Evolutionary conservation across 2,888 invertebrate genomes (phyloP).

Genomic region (Troglohyphantes excavatus): DNA sequence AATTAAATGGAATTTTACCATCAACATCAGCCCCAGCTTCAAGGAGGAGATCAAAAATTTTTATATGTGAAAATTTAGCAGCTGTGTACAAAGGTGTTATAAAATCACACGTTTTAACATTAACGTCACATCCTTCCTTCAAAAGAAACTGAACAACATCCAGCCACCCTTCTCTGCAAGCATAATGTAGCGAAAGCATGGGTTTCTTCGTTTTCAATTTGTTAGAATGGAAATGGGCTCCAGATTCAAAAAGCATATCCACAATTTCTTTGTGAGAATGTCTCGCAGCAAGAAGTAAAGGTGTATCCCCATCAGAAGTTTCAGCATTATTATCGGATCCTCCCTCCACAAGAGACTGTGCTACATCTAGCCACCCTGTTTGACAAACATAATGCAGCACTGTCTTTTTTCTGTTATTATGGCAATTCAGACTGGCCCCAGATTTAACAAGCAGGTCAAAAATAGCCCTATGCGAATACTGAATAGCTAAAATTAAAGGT

Average conservation of each 20-base stretch:
- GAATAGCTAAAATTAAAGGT: slow-evolving; percentile 89
- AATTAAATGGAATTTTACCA: background rate
- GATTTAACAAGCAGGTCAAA: background rate
- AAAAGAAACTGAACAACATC: background rate
- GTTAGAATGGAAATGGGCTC: slow-evolving; percentile 12
- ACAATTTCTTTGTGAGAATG: background rate
- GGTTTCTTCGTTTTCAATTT: no score
- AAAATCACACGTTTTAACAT: background rate
- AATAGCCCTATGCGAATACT: slow-evolving; percentile 83
- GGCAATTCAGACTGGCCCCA: background rate
- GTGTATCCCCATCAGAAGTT: background rate
- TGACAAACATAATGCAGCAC: background rate
- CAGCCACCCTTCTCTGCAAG: background rate
- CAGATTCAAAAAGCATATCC: background rate
- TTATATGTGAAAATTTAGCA: background rate
- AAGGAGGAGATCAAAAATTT: background rate
- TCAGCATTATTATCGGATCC: background rate
- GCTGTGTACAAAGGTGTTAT: slow-evolving; percentile 17
- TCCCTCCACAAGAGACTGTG: background rate
- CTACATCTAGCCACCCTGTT: background rate
- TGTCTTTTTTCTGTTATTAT: background rate
- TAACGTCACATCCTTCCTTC: slow-evolving; percentile 13
- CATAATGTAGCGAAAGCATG: slow-evolving; percentile 40
- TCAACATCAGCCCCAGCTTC: background rate
- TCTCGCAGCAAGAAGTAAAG: background rate